Evolutionary conservation across 1,140 invertebrate species (phyloP).

Genomic region (Sycobia sp.): DNA sequence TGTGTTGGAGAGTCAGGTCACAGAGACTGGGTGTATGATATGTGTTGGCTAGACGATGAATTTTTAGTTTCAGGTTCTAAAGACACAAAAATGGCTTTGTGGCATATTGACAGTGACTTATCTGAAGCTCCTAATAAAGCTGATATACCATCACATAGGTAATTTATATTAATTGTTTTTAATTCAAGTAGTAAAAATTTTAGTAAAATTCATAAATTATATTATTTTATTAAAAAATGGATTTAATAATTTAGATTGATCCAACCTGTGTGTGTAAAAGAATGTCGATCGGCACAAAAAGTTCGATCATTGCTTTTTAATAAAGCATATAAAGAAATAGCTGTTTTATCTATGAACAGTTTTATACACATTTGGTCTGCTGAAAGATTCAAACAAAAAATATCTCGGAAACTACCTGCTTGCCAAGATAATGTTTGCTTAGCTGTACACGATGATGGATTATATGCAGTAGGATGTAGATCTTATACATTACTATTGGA

Average conservation of each 20-base stretch:
- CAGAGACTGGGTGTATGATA: constrained; percentile 93
- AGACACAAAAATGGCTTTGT: constrained; percentile 83
- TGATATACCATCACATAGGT: constrained; percentile 59
- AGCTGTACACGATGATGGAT: constrained; percentile 79
- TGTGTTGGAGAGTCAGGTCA: constrained; percentile 93
- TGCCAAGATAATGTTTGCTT: constrained; percentile 93
- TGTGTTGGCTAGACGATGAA: constrained; percentile 95
- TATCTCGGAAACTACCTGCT: constrained; percentile 84
- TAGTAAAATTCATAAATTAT: not conserved
- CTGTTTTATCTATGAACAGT: constrained; percentile 90
- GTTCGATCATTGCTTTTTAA: constrained; percentile 89
- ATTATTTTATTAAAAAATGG: constrained; percentile 3
- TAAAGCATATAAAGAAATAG: constrained; percentile 83
- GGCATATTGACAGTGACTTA: constrained; percentile 71
- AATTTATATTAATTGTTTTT: constrained; percentile 1
- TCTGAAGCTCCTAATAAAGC: constrained; percentile 65
- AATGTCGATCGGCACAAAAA: constrained; percentile 79
- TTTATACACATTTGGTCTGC: constrained; percentile 91
- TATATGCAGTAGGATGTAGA: constrained; percentile 92
- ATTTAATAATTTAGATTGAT: constrained; percentile 57
- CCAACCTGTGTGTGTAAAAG: constrained; percentile 74
- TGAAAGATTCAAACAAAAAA: constrained; percentile 80
- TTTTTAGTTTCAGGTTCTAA: constrained; percentile 92
- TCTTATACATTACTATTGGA: constrained; percentile 91
- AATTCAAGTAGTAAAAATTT: not conserved